Conservation (phyloP, 2,113 vertebrate genomes). For the Tupaia chinensis region DNA sequence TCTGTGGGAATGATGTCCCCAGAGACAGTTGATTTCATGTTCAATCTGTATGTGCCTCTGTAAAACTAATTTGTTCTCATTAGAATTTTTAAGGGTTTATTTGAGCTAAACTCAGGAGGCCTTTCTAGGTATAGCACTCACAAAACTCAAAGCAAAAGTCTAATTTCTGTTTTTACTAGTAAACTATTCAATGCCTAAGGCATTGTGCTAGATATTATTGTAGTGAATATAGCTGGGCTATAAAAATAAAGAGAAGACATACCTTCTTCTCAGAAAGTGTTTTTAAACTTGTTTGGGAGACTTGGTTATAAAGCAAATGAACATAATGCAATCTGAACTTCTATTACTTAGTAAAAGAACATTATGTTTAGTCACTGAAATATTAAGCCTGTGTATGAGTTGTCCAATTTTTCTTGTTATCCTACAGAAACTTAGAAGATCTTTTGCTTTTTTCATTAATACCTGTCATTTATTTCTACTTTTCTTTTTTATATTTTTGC, state of each 20-base stretch:
- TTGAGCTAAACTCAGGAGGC: constrained; percentile 67
- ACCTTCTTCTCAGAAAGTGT: neutral
- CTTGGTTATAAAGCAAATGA: neutral
- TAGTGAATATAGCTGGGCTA: neutral
- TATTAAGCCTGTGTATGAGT: neutral
- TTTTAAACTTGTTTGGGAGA: constrained; percentile 18
- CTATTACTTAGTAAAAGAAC: neutral
- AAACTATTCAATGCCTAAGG: neutral
- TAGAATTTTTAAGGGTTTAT: constrained; percentile 73
- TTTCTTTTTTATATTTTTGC: constrained; percentile 26
- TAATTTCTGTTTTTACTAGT: constrained; percentile 53
- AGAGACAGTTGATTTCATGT: constrained; percentile 73
- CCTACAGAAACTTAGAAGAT: neutral
- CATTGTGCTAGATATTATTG: neutral
- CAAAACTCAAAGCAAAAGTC: constrained; percentile 61
- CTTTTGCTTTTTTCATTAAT: neutral
- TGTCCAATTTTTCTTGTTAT: neutral
- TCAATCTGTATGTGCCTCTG: constrained; percentile 76
- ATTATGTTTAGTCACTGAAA: neutral
- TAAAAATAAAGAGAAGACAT: constrained; percentile 23
- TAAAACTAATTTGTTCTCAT: constrained; percentile 79
- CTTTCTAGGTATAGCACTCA: constrained; percentile 57
- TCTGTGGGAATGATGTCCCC: constrained; percentile 68
- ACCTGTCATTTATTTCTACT: neutral
- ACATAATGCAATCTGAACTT: neutral